Evolutionary conservation across 1,140 invertebrate species (phyloP), one percentile per base, ranked within the genome.

Genomic region (Pachyrhynchus sulphureomaculatus): DNA sequence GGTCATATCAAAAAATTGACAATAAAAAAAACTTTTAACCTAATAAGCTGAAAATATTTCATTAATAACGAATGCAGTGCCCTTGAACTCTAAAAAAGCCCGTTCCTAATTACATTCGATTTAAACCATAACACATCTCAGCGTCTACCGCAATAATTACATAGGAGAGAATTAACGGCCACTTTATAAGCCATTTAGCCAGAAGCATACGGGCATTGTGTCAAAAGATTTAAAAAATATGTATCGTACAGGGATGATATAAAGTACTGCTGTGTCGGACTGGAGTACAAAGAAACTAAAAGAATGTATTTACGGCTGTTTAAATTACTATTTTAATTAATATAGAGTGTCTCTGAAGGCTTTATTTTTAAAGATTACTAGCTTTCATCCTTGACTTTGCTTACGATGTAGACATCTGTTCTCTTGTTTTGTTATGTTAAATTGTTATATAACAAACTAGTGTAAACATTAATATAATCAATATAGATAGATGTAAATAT

Each of bases 121-220:
- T 58, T 58, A 58, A 58, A 58, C 55, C 55, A 58, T 58, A 58
- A 58, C 45, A 58, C 41, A 45, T 45, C 53, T 44, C 53, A 56
- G 44, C 53, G 53, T 56, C 53, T 56, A 56, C 53, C 53, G 53
- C 53, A 56, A 56, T 56, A 56, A 56, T 56, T 56, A 56, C 53
- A 56, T 53, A 53, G 51, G 51, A 56, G 41, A 13, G 53, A 44
- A 45, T 56, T 56, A 56, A 56, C 53, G 53, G 53, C 53, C 37
- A 39, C 53, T 56, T 53, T 45, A 56, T 44, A 56, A 56, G 41
- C 53, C 41, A 34, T 56, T 56, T 56, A 45, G 37, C 20, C 34
- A 10, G 17, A 32, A 13, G 41, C 53, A 56, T 56, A 56, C 53
- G 53, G 53, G 53, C 45, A 29, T 29, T 29, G 26, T n/a, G 26